These are phyloP conservation scores for Ctenoplectra terminalis DNA, from an alignment of 1,140 invertebrate genomes.

Conservation along the genomic window DNA sequence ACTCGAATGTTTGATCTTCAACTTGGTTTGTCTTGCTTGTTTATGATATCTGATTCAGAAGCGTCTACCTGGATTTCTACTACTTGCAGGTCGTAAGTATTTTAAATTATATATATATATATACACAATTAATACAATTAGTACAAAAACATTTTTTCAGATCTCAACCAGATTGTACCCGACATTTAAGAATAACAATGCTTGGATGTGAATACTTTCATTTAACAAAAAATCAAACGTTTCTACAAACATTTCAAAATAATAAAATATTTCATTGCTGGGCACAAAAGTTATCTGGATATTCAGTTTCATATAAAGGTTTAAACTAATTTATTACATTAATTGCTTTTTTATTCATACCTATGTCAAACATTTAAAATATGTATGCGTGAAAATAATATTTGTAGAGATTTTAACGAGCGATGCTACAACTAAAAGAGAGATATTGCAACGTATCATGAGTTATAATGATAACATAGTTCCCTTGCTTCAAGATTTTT, in stretches of 20 bases:
- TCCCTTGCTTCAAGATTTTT: constrained; percentile 75
- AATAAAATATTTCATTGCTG: constrained; percentile 71
- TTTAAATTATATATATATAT: neutral
- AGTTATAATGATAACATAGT: constrained; percentile 66
- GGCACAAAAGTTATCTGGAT: constrained; percentile 68
- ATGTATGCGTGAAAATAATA: neutral
- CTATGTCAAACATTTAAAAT: neutral
- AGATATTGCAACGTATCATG: constrained; percentile 75
- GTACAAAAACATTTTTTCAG: constrained; percentile 37
- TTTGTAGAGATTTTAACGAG: constrained; percentile 73
- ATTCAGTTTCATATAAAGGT: constrained; percentile 73
- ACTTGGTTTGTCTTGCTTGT: constrained; percentile 72
- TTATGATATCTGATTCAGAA: constrained; percentile 63
- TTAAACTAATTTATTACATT: neutral
- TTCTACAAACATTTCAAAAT: constrained; percentile 53
- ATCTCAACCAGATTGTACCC: constrained; percentile 61
- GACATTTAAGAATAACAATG: constrained; percentile 65
- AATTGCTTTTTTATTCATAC: neutral
- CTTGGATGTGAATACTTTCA: constrained; percentile 73
- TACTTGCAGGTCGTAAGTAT: constrained; percentile 62
- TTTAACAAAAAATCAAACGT: constrained; percentile 57
- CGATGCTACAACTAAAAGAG: constrained; percentile 62
- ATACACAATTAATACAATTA: neutral
- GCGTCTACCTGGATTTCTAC: constrained; percentile 62
- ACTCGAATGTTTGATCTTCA: constrained; percentile 70